phyloP scores from a whole-genome alignment of 2,888 invertebrate species.

The Athalia rosae region DNA sequence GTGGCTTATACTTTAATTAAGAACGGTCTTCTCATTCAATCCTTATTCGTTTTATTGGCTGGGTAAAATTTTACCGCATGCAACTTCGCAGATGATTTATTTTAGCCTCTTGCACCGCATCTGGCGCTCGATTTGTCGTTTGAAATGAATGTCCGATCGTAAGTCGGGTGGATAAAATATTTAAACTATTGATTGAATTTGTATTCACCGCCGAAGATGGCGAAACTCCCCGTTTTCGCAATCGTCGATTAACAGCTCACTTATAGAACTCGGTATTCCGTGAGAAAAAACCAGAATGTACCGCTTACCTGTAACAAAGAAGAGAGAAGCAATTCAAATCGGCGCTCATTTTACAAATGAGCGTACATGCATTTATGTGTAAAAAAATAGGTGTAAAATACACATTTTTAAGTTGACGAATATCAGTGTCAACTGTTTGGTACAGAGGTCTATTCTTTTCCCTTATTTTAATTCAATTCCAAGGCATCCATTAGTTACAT shows the following conservation, averaged over 20 bases:
- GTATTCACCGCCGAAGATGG: background rate
- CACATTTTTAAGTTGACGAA: background rate
- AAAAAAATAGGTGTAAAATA: too few species aligned
- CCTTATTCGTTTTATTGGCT: conserved; percentile 33
- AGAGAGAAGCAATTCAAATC: background rate
- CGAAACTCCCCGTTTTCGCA: background rate
- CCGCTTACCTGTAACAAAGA: conserved; percentile 25
- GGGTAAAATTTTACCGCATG: conserved; percentile 5
- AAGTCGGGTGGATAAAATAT: too few species aligned
- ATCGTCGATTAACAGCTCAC: too few species aligned
- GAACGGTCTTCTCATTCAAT: conserved; percentile 55
- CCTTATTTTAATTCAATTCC: conserved; percentile 22
- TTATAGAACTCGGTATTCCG: background rate
- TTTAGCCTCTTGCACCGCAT: background rate
- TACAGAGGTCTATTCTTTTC: conserved; percentile 11
- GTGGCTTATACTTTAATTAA: conserved; percentile 60
- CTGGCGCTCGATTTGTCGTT: background rate
- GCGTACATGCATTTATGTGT: background rate
- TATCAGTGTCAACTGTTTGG: conserved; percentile 14
- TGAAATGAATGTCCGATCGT: too few species aligned
- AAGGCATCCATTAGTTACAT: conserved; percentile 24
- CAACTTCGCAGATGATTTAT: conserved; percentile 13
- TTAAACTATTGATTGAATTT: too few species aligned
- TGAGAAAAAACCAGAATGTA: background rate
- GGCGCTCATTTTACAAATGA: background rate